A percentile compares a stretch with the other conserved stretches of the same genome.
Conservation (phyloP, 2,888 invertebrate genomes). For the Antheraea yamamai region DNA sequence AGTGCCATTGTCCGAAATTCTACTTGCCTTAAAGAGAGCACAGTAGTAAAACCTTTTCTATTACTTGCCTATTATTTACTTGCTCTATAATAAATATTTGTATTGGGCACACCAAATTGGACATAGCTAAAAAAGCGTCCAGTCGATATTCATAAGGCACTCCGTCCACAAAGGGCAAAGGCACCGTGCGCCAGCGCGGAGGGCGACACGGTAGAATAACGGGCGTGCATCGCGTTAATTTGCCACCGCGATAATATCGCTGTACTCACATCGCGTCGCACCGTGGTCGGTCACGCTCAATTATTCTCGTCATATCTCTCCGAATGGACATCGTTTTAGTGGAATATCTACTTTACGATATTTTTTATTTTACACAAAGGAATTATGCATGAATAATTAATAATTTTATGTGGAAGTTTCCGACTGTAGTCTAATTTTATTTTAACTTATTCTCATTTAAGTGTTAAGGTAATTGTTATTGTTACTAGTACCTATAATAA, state of each 20-base stretch:
- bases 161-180: conserved; percentile 10
- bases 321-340: background rate
- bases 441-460: too few species aligned
- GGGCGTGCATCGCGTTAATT: conserved; percentile 40
- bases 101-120: too few species aligned
- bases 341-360: background rate
- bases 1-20: too few species aligned
- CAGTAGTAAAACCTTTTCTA: too few species aligned
- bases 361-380: background rate
- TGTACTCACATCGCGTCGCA: conserved; percentile 35
- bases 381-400: background rate
- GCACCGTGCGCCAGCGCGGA: conserved; percentile 20
- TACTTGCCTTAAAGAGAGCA: too few species aligned
- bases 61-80: background rate
- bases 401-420: background rate
- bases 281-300: background rate
- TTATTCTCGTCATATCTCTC: conserved; percentile 6
- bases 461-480: too few species aligned
- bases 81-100: too few species aligned
- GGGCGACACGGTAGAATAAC: conserved; percentile 43
- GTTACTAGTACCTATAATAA: too few species aligned
- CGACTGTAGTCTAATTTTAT: background rate
- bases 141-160: conserved; percentile 5
- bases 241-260: conserved; percentile 48
- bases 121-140: background rate